Evolutionary conservation across 2,888 invertebrate genomes (phyloP).

Genomic region (Esperia sulphurella): DNA sequence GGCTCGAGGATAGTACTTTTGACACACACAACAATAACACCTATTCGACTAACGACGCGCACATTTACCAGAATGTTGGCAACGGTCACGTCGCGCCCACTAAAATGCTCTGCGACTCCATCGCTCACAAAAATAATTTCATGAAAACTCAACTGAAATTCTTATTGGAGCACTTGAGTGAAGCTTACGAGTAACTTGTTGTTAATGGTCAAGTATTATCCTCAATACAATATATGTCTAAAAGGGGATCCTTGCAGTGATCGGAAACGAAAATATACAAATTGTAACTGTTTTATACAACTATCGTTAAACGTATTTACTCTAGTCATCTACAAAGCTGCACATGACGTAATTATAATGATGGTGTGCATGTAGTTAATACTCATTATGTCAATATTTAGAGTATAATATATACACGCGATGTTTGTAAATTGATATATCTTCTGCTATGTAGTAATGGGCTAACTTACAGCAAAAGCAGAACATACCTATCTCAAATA

Average conservation of each 20-base stretch:
- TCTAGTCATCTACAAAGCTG: slow-evolving; percentile 78
- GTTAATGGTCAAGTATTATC: slow-evolving; percentile 63
- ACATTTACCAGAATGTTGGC: slow-evolving; percentile 60
- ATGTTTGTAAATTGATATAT: slow-evolving; percentile 51
- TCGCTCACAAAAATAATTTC: slow-evolving; percentile 70
- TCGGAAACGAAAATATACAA: slow-evolving; percentile 65
- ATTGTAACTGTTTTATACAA: slow-evolving; percentile 68
- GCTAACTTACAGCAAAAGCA: slow-evolving; percentile 25
- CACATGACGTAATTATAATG: slow-evolving; percentile 59
- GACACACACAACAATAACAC: slow-evolving; percentile 59
- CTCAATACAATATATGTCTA: slow-evolving; percentile 69
- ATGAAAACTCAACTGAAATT: slow-evolving; percentile 79
- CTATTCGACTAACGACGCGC: slow-evolving; percentile 30
- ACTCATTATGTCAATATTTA: slow-evolving; percentile 63
- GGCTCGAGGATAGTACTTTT: slow-evolving; percentile 60
- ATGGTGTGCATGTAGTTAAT: slow-evolving; percentile 71
- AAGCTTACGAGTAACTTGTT: slow-evolving; percentile 80
- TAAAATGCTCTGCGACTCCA: slow-evolving; percentile 67
- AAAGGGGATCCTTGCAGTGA: slow-evolving; percentile 79
- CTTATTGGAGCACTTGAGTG: slow-evolving; percentile 82
- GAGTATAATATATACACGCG: slow-evolving; percentile 40
- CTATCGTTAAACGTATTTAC: slow-evolving; percentile 66
- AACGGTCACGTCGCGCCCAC: slow-evolving; percentile 71
- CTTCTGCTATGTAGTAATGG: slow-evolving; percentile 38
- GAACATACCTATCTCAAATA: neutral